These are phyloP conservation scores for Sphenopsis melanotis DNA, from an alignment of 2,797 vertebrate genomes.

Conservation along the genomic window DNA sequence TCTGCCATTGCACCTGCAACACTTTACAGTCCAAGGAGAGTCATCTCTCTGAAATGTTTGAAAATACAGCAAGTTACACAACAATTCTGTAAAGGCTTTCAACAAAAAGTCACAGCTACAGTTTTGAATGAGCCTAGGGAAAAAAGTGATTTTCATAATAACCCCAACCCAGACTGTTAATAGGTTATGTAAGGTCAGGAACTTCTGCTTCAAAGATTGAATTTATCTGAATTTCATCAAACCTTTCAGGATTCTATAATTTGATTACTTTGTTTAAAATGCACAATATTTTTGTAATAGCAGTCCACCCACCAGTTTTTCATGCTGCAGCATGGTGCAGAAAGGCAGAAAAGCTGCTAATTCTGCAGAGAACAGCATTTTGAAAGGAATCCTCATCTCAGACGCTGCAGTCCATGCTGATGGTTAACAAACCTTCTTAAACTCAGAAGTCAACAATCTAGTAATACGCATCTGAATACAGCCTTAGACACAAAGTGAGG, in stretches of 20 bases:
- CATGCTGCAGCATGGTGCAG: neutral
- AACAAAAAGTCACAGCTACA: neutral
- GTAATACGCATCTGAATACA: neutral
- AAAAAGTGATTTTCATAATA: neutral
- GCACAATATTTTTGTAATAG: neutral
- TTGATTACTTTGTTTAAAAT: neutral
- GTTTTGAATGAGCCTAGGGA: neutral
- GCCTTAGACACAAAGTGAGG: neutral
- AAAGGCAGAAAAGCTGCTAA: neutral
- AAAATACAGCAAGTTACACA: neutral
- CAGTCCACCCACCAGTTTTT: neutral
- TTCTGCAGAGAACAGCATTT: neutral
- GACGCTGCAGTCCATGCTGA: neutral
- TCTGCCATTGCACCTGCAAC: constrained; percentile 74
- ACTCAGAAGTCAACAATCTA: neutral
- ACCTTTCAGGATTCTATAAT: neutral
- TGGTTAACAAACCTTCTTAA: neutral
- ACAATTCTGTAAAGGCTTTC: neutral
- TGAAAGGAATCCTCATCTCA: neutral
- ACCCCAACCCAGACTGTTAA: neutral
- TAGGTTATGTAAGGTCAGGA: neutral
- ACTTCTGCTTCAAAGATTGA: neutral
- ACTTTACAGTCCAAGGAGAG: neutral
- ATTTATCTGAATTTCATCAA: neutral
- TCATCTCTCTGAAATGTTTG: neutral